Evolutionary conservation across 2,797 vertebrate species (phyloP), one percentile per base, ranked within the genome.

Genomic region (Pangasius krempfi): DNA sequence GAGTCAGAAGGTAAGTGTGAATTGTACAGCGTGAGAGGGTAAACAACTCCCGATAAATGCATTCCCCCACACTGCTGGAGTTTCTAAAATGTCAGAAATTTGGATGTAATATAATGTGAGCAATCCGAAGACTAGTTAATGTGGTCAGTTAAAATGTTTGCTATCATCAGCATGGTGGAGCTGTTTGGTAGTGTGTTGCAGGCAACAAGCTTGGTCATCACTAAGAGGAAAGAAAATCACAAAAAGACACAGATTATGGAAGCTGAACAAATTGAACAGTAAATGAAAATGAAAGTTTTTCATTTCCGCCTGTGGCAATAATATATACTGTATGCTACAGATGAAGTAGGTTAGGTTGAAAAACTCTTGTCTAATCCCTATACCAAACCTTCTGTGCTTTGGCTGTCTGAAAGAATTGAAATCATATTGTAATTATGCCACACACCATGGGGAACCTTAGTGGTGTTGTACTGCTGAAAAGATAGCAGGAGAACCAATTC

Each of bases 401-500:
- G n/a, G 58, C 25, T 60, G 54, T 75, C 22, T 76, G 8, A 86
- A 76, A 50, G 73, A 76, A 76, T 30, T 76, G 27, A 68, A 50
- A 66, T 84, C 33, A 84, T 84, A 66, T 68, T 68, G 82, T 30
- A 84, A 84, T 72, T 58, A 83, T 50, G 40, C 54, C 56, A 64
- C 47, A 88, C 62, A 54, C 64, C n/a, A n/a, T 86, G 66, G 88
- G 76, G 76, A 89, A 62, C 44, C 64, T 52, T 44, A 58, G 47
- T 20, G 4, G 22, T 70, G 40, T 56, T 62, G 80, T 52, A 62
- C 47, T 54, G 44, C 40, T 86, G 75, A 86, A 79, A 66, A 87
- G 50, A 80, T 47, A 83, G 80, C 44, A 84, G n/a, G 68, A 89
- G 27, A 73, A 86, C 64, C 54, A 60, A 81, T 66, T 86, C 64